Base-by-base conservation (phyloP, 2,113 vertebrate species). In the Megaleporinus macrocephalus region DNA sequence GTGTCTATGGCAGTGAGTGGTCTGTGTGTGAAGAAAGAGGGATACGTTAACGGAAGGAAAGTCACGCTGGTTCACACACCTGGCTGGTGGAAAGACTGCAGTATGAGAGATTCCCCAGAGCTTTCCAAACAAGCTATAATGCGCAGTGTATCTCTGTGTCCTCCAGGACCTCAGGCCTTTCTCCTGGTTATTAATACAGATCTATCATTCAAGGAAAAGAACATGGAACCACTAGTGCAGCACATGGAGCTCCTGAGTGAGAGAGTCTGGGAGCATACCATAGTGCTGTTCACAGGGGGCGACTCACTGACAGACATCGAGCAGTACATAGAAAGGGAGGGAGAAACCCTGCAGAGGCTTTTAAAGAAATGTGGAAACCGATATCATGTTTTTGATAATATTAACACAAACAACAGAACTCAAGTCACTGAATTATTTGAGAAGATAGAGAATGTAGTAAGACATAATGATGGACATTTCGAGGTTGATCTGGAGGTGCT, bases 61-160 rank as follows among this genome's bases (percentile, higher is more conserved):
- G 6, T 78, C 47, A 15, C 18, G 15, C 62, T 78, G 47, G 59
- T 66, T 51, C 61, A 77, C 20, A 77, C 41, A 0, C 61, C 75
- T 14, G 75, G 75, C 36, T 77, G 75, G 76, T 78, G 76, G 76
- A 78, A 78, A 51, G 18, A 41, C 20, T 55, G 57, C 20, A 78
- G 5, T 24, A 47, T 26, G 0, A 53, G 1, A 5, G 76, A 78
- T 78, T 68, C 33, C 36, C 53, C 76, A 30, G 66, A 55, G 12
- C 49, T 78, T 27, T 53, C 62, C 27, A 78, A 78, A 78, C 76
- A 55, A 65, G 41, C 63, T 22, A 27, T 78, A 65, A 0, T 55
- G 1, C 62, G 76, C 26, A 78, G 76, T 47, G 27, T 78, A 10
- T 24, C 47, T 24, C 20, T 66, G 47, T 29, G 36, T 15, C 51